A percentile compares a stretch with the other conserved stretches of the same genome.
Evolutionary conservation across 2,113 vertebrate species (phyloP).

Genomic region (Dryoscopus gambensis): DNA sequence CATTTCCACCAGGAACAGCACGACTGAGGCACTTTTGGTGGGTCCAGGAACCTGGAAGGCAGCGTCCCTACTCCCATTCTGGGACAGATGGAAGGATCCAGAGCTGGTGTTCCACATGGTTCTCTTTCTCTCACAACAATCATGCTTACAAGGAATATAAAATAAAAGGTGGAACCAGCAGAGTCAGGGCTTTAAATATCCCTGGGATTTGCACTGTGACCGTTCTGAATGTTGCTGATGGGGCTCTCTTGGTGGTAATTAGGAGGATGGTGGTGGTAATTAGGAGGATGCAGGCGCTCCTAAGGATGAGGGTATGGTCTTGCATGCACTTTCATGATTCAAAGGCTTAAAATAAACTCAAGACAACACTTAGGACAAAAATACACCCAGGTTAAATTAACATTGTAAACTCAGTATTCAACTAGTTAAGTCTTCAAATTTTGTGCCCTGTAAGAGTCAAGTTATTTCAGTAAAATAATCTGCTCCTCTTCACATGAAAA

Average conservation of each 20-base stretch:
- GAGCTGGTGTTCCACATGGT: neutral
- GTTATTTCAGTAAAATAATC: neutral
- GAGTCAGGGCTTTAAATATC: neutral
- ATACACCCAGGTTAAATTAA: neutral
- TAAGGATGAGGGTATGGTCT: too few relatives aligned
- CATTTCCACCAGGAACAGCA: neutral
- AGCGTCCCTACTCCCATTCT: neutral
- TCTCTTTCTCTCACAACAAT: neutral
- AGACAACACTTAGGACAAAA: neutral
- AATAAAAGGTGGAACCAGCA: neutral
- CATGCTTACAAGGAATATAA: neutral
- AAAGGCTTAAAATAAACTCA: neutral
- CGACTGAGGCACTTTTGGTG: neutral
- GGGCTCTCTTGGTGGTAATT: neutral
- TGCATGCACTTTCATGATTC: neutral
- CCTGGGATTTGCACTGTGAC: neutral
- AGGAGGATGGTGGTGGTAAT: neutral
- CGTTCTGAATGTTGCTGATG: neutral
- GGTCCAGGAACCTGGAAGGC: neutral
- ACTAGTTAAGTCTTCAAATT: neutral
- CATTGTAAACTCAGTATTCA: neutral
- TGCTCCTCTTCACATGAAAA: neutral
- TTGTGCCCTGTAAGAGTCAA: neutral
- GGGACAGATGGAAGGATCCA: neutral
- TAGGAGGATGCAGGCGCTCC: neutral